Evolutionary conservation across 1,140 invertebrate species (phyloP).

Genomic region (Drosophila navojoa): DNA sequence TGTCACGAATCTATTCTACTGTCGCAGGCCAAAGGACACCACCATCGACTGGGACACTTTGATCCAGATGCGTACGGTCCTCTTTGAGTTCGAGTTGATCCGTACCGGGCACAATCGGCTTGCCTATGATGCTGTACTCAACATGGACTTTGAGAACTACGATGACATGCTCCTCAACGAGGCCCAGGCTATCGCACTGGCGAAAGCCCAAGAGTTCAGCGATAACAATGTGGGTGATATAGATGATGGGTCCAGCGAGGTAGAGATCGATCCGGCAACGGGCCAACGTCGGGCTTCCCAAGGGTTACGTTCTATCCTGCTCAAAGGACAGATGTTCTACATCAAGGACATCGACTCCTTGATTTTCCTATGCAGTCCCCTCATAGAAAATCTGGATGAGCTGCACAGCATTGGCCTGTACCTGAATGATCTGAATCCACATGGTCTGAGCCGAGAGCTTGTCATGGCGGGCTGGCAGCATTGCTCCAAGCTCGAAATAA

Average conservation of each 20-base stretch:
- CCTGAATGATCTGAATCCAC: slow-evolving; percentile 93
- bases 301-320: slow-evolving; percentile 88
- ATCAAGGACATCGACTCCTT: slow-evolving; percentile 91
- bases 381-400: slow-evolving; percentile 94
- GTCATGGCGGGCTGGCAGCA: slow-evolving; percentile 94
- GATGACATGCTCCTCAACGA: slow-evolving; percentile 76
- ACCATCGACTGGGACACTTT: slow-evolving; percentile 90
- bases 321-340: slow-evolving; percentile 94
- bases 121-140: slow-evolving; percentile 69
- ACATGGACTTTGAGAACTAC: slow-evolving; percentile 74
- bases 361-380: slow-evolving; percentile 93
- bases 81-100: slow-evolving; percentile 90
- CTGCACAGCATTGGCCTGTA: slow-evolving; percentile 91
- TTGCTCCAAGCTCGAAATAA: slow-evolving; percentile 91
- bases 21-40: slow-evolving; percentile 90
- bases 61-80: slow-evolving; percentile 88
- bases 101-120: slow-evolving; percentile 81
- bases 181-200: slow-evolving; percentile 58
- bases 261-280: slow-evolving; percentile 53
- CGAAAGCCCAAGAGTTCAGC: slow-evolving; percentile 59
- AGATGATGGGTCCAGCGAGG: slow-evolving; percentile 40
- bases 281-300: slow-evolving; percentile 88
- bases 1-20: slow-evolving; percentile 88
- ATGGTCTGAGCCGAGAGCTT: slow-evolving; percentile 93
- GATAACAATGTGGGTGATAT: slow-evolving; percentile 35